Evolutionary conservation across 1,140 invertebrate species (phyloP), one percentile per base, ranked within the genome.

Genomic region (Chironomus striatipennis): DNA sequence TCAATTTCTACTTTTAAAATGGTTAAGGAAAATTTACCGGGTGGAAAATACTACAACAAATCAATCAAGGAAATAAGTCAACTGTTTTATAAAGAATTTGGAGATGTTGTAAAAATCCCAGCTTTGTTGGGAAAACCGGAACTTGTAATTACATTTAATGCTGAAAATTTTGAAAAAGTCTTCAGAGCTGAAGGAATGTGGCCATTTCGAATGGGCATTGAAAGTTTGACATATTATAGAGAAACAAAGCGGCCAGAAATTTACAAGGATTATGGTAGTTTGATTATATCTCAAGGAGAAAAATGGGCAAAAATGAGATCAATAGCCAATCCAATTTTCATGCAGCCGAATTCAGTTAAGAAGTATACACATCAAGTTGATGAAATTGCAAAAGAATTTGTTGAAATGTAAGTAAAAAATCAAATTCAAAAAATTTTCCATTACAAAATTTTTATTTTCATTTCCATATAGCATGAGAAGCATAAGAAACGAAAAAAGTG

Each of bases 321-420:
- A 7, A 43, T 43, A 10, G 75, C 76, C 1, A 77, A 76, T 76
- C 77, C 76, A n/a, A 80, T 85, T 4, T 76, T 86, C 75, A 77
- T 85, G 77, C 82, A 85, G 21, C 84, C 84, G 0, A 85, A 84
- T 75, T 85, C 80, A 42, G 82, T 85, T 4, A 80, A 82, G 75
- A 42, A 84, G 0, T 85, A 86, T 73, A 78, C 77, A 10, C 77
- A 77, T 43, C 80, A 79, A 47, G 77, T 86, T 73, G 82, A 83
- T 4, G 79, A 83, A 74, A 83, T 86, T 0, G 83, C 84, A 24
- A 34, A 74, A n/a, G 79, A 81, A 74, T 81, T 81, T 15, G 43
- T 47, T 57, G 42, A 43, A 43, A 43, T 43, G 42, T 43, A 43
- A 43, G 42, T n/a, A n/a, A n/a, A n/a, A n/a, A n/a, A n/a, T n/a